Base-by-base conservation (phyloP, 35 echinoderm and acorn worm species). In the Hemicentrotus pulcherrimus region DNA sequence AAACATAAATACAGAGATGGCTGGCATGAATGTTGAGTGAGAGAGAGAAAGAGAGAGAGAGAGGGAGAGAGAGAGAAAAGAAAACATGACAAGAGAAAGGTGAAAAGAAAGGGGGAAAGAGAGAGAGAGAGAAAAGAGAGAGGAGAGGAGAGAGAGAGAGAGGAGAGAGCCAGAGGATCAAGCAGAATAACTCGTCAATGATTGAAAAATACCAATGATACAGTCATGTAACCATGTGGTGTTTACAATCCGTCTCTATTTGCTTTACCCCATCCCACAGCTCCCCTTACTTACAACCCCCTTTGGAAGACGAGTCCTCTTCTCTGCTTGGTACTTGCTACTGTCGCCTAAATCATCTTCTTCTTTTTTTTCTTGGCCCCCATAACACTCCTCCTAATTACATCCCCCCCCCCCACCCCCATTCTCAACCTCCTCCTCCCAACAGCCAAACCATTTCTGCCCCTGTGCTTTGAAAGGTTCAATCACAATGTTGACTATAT, bases 1-100 rank as follows among this genome's bases (percentile, higher is more conserved):
- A 93, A 47, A 93, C 45, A 93, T 58, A 93, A 24, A 93, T 58
- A 90, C 88, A 45, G 88, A 41, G 88, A 90, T 90, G 32, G 65
- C 65, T 78, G 19, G 65, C 7, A 78, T n/a, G 28, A 78, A 78
- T n/a, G 28, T 78, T 78, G 65, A 78, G 65, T 8, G 28, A n/a
- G 22, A 28, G 61, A 24, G 65, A n/a, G 65, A 78, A 3, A 78
- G 65, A 70, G 22, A 78, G 22, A 78, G 24, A 78, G 28, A n/a
- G 19, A 78, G 7, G n/a, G 22, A 78, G 65, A 28, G 24, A 78
- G 65, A 78, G 65, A 78, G 22, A 78, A 8, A 70, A 70, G 50
- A 55, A 55, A 18, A 70, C 19, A 70, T 2, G 2, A 55, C 50
- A 2, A 28, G 28, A n/a, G 65, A 78, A 5, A 78, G 22, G 22